Conservation (phyloP, 2,797 vertebrate species). For the Phyllotis vaccarum region DNA sequence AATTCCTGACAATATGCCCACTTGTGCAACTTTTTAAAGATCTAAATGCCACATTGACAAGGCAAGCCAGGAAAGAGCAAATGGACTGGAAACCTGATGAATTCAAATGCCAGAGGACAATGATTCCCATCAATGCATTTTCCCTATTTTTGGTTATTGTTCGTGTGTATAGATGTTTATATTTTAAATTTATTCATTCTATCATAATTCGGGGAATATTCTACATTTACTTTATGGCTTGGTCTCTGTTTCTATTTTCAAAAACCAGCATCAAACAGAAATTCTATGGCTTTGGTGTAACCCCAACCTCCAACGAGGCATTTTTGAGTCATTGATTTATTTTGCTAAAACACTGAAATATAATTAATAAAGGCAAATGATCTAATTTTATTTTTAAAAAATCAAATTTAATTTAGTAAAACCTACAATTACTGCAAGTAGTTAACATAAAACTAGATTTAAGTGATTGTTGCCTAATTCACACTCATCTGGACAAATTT, state of each 20-base stretch:
- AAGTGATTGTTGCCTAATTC: neutral
- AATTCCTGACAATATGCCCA: neutral
- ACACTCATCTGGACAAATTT: neutral
- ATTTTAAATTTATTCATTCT: neutral
- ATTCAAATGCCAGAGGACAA: neutral
- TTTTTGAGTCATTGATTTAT: constrained; percentile 10
- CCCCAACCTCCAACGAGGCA: neutral
- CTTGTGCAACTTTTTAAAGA: neutral
- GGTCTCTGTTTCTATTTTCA: constrained; percentile 2
- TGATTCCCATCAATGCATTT: neutral
- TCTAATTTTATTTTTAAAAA: neutral
- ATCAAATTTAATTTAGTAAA: neutral
- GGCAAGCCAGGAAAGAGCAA: neutral
- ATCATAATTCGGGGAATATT: neutral
- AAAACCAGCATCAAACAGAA: neutral
- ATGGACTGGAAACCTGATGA: neutral
- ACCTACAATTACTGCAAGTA: neutral
- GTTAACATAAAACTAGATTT: neutral
- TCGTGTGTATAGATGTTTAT: neutral
- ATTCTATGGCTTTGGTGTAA: neutral
- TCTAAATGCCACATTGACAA: neutral
- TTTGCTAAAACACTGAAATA: constrained; percentile 3
- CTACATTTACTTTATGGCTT: neutral
- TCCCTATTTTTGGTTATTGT: neutral
- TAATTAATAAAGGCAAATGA: neutral